A percentile compares a stretch with the other conserved stretches of the same genome.
Conservation (phyloP, 37 sponge, comb jelly and placozoan genomes). For the Lycopodina hypogea region DNA sequence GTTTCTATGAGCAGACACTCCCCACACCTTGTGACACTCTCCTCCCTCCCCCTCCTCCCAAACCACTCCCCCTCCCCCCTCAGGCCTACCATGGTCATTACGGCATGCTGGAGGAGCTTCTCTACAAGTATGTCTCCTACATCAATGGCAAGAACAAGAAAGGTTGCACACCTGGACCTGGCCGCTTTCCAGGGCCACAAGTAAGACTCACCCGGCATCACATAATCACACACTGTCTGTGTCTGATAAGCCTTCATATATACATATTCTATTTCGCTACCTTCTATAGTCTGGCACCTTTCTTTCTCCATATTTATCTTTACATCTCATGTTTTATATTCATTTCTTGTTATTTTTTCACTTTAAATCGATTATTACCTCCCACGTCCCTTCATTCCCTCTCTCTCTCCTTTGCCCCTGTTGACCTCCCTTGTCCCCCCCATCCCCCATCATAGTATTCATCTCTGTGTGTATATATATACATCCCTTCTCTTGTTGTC, state of each 20-base stretch:
- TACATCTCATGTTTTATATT: not conserved
- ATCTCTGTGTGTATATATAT: not conserved
- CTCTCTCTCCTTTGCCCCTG: not conserved
- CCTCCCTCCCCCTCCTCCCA: not conserved
- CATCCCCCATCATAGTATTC: not conserved
- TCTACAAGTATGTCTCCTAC: constrained; percentile 50
- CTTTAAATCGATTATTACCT: too few relatives aligned
- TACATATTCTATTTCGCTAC: too few relatives aligned
- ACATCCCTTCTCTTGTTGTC: not conserved
- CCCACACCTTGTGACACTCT: not conserved
- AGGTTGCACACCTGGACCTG: constrained; percentile 85
- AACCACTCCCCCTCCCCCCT: not conserved
- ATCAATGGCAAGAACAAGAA: constrained; percentile 72
- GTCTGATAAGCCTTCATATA: not conserved
- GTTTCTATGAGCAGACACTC: too few relatives aligned
- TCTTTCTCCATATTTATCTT: not conserved
- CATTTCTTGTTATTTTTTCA: not conserved
- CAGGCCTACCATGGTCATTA: constrained; percentile 81
- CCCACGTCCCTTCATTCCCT: not conserved
- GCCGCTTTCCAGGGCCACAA: constrained; percentile 82
- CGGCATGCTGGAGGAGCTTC: constrained; percentile 65
- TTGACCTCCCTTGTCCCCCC: not conserved
- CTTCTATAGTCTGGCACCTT: not conserved
- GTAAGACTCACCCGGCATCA: too few relatives aligned
- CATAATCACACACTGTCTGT: not conserved